These are phyloP conservation scores for Microcebus lehilahytsara DNA, from an alignment of 2,113 vertebrate species.

Conservation along the genomic window DNA sequence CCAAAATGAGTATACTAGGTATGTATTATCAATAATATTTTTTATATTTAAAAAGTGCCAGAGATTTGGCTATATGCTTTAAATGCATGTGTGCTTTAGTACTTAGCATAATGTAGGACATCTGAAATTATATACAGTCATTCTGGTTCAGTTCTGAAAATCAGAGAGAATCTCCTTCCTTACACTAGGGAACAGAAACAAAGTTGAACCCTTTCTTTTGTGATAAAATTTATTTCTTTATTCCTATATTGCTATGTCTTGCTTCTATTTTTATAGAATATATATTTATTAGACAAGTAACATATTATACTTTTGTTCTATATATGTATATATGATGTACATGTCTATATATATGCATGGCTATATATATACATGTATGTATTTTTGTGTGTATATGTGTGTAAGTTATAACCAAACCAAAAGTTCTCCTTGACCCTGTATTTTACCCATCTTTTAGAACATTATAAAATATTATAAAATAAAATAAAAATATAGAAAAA, in stretches of 20 bases:
- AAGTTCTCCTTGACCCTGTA: not conserved
- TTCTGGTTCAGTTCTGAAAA: not conserved
- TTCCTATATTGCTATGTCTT: not conserved
- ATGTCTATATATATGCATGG: not conserved
- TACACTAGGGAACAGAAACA: not conserved
- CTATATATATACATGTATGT: fast-evolving
- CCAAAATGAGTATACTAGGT: not conserved
- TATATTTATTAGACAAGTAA: not conserved
- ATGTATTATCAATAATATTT: not conserved
- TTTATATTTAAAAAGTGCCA: not conserved
- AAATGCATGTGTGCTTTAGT: not conserved
- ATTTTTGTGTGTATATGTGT: not conserved
- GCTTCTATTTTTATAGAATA: not conserved
- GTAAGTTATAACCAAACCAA: not conserved
- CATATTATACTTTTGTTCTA: not conserved
- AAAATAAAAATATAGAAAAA: not conserved
- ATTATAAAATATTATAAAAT: not conserved
- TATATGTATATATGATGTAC: not conserved
- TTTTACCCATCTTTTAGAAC: not conserved
- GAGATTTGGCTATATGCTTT: not conserved
- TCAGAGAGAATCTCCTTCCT: not conserved
- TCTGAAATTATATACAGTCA: not conserved
- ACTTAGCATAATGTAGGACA: not conserved
- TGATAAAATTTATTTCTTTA: not conserved
- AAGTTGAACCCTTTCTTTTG: not conserved